phyloP scores from a whole-genome alignment of 2,113 vertebrate species.

The Barbus barbus region DNA sequence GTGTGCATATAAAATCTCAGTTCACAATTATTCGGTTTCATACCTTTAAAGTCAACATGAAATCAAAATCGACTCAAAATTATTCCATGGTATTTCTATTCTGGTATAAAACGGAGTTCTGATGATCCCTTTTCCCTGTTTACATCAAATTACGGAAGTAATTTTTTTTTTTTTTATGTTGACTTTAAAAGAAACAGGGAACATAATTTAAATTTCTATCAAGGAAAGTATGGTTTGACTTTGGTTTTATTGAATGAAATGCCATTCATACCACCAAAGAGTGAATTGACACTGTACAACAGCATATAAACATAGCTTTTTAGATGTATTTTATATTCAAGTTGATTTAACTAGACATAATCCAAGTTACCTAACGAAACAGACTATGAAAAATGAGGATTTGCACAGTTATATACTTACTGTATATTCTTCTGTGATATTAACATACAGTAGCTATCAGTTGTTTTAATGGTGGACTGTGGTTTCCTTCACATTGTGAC shows the following conservation, averaged over 20 bases:
- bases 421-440: conserved; percentile 18
- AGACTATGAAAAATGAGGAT: conserved; percentile 29
- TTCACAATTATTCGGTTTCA: conserved; percentile 35
- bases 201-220: background rate
- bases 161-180: background rate
- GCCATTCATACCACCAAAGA: background rate
- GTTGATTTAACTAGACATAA: conserved; percentile 20
- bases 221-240: background rate
- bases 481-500: conserved; percentile 1
- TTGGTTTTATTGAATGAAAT: background rate
- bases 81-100: background rate
- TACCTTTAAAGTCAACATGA: background rate
- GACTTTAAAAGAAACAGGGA: background rate
- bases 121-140: background rate
- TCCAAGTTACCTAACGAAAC: background rate
- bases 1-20: conserved; percentile 56
- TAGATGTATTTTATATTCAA: conserved; percentile 17
- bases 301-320: background rate
- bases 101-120: background rate
- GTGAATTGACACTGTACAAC: conserved; percentile 6
- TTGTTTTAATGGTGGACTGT: conserved; percentile 29
- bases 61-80: background rate
- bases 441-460: background rate
- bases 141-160: background rate
- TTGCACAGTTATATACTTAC: conserved; percentile 29